Evolutionary conservation across 2,888 invertebrate genomes (phyloP).

Genomic region (Hyles lineata): DNA sequence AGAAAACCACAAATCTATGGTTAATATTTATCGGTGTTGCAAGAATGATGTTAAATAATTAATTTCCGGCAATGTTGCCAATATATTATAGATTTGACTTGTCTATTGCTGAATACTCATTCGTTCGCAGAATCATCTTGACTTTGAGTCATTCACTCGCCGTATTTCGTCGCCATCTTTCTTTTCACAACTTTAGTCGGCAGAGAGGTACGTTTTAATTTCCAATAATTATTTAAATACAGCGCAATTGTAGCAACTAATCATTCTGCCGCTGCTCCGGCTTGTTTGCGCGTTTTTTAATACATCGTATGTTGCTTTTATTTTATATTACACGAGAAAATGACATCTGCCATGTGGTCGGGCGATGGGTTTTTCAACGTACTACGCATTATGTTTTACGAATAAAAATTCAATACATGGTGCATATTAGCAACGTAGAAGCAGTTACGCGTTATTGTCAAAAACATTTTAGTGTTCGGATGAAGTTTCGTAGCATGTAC

Average conservation of each 20-base stretch:
- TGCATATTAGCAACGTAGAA: constrained; percentile 35
- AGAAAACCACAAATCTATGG: too few relatives aligned
- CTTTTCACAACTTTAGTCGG: constrained; percentile 78
- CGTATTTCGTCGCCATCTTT: constrained; percentile 76
- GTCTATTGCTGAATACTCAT: constrained; percentile 36
- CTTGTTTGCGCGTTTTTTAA: constrained; percentile 39
- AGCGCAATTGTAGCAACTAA: constrained; percentile 43
- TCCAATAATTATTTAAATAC: constrained; percentile 52
- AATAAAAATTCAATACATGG: constrained; percentile 47
- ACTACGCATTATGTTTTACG: constrained; percentile 81
- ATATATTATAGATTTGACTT: not conserved
- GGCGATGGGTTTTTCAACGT: constrained; percentile 61
- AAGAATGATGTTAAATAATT: not conserved
- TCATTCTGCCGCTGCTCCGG: constrained; percentile 37
- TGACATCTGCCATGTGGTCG: constrained; percentile 76
- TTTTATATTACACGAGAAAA: constrained; percentile 43
- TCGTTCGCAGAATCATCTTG: constrained; percentile 40
- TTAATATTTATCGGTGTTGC: not conserved
- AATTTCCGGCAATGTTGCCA: constrained; percentile 42
- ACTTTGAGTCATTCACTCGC: constrained; percentile 52
- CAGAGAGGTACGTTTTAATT: constrained; percentile 74
- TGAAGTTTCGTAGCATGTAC: constrained; percentile 41
- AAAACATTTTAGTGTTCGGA: constrained; percentile 26
- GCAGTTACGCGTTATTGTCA: constrained; percentile 29
- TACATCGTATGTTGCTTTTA: constrained; percentile 44